Base-by-base conservation (phyloP, 2,888 invertebrate species). In the Fragum sueziense region DNA sequence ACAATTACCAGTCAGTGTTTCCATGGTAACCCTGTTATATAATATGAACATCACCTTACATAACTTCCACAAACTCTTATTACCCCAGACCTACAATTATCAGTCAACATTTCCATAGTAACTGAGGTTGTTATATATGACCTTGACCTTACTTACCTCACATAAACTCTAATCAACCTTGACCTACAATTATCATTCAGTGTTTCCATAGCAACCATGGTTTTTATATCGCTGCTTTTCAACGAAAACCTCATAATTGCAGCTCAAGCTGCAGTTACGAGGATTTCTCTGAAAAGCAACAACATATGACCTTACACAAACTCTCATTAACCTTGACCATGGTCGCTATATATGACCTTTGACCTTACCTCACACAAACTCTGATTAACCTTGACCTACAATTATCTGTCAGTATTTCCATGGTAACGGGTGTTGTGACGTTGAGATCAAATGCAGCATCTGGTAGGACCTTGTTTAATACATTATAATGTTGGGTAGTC, bases 401-500 rank as follows among this genome's bases (percentile, higher is more conserved):
- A 67, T 86, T 80, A 57, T 87, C 85, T 3, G 70, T 57, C 31
- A 87, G 62, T 7, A 78, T 77, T 47, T 83, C 77, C 62, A 62
- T 74, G 68, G 86, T 86, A 7, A 76, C 79, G 14, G 83, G 81
- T 14, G 84, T 75, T 4, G 73, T 80, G 1, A 88, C 85, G 9
- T 76, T 69, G 61, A 90, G 74, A 11, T 72, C 74, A 70, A 90
- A 88, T 34, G 82, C 78, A 27, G 86, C 79, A 27, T 79, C 78
- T 9, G 80, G 73, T 9, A 76, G 54, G 25, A 88, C 75, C n/a
- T 78, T 75, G 20, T 83, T 86, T 59, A 79, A 29, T 29, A 87
- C 84, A 78, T 91, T 89, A 80, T 88, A 91, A 33, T 79, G 81
- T 17, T 88, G 87, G 31, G 83, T 87, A 7, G 88, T 83, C 90